Evolutionary conservation across 2,888 invertebrate species (phyloP).

Genomic region (Neoitamus cyanurus): DNA sequence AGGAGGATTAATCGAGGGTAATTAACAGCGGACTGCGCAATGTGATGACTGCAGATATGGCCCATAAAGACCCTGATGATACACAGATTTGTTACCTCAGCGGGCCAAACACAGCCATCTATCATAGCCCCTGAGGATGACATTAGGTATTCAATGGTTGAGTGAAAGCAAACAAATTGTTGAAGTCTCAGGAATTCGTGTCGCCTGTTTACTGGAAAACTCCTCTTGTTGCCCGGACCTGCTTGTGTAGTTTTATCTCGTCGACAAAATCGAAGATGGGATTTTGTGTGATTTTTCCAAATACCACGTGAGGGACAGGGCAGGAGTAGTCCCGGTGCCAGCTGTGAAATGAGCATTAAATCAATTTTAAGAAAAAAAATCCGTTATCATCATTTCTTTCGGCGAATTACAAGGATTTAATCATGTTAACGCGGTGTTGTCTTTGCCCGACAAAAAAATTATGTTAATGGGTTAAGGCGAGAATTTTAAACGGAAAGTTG

Average conservation of each 20-base stretch:
- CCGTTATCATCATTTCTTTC: background rate
- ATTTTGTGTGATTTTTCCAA: background rate
- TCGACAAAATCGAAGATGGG: background rate
- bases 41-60: background rate
- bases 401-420: background rate
- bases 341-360: background rate
- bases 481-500: background rate
- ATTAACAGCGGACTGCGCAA: background rate
- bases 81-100: constrained; percentile 7
- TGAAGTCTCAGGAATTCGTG: background rate
- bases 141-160: constrained; percentile 27
- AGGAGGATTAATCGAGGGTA: constrained; percentile 18
- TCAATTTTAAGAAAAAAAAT: background rate
- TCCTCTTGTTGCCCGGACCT: background rate
- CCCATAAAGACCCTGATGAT: constrained; percentile 17
- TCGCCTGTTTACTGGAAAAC: background rate
- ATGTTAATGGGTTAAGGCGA: background rate
- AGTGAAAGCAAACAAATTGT: background rate
- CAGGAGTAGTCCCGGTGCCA: background rate
- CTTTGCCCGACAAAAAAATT: background rate
- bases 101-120: background rate
- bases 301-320: background rate
- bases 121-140: constrained; percentile 26
- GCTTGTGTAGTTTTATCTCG: background rate
- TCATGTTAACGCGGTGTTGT: background rate